Evolutionary conservation across 2,797 vertebrate genomes (phyloP), one percentile per base, ranked within the genome.

Genomic region (Fratercula arctica): DNA sequence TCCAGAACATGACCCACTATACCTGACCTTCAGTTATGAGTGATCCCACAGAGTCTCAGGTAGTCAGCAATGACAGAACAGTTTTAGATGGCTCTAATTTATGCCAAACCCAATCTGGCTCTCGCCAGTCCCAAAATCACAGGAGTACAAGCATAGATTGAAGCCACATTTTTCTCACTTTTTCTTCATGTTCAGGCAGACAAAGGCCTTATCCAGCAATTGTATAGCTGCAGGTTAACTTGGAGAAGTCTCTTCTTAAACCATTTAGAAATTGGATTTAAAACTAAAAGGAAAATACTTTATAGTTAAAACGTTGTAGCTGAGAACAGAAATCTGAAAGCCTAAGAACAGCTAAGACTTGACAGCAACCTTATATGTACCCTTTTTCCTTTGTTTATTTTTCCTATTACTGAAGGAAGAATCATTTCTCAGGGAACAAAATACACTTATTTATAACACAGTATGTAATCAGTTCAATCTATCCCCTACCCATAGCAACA

Each of bases 401-500:
- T 88, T 95, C 76, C 66, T 94, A 33, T 90, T 93, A 91, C 61
- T 66, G 80, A 90, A 84, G 54, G 75, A 91, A 95, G 76, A 95
- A 91, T 91, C 54, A 86, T 93, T 96, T 96, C 59, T 88, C 50
- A 88, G 87, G 73, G 66, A 95, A 94, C 79, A 89, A 92, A 94
- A 81, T 89, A 88, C 61, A 90, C 61, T 94, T 96, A 89, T 78
- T 94, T 89, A 86, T 96, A 93, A 88, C 89, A 94, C 69, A 56
- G 85, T 85, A 88, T 91, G 80, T 79, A 96, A 95, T 93, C 94
- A 95, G 89, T 89, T 95, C 95, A 94, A 86, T 93, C 94, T 95
- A 87, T 87, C 54, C 35, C 82, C 59, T 91, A 76, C 76, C 76
- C 76, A 81, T 41, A 88, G 93, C 80, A 95, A 90, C 82, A 91